Conservation (phyloP, 2,888 invertebrate genomes). For the Ormyrus nitidulus region DNA sequence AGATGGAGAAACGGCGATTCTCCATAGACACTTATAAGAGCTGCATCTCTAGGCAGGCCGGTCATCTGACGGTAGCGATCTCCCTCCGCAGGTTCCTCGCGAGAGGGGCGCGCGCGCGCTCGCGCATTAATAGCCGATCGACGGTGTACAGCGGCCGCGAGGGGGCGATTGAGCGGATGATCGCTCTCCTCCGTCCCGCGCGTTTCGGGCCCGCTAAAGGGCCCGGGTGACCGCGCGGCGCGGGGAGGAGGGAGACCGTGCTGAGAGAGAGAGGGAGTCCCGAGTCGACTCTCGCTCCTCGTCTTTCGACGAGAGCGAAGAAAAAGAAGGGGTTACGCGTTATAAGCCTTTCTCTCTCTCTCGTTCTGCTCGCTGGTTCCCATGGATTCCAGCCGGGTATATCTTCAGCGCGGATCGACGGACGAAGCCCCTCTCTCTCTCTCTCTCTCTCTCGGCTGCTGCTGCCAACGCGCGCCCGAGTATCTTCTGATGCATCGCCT, state of each 20-base stretch:
- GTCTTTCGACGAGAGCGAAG: constrained; percentile 42
- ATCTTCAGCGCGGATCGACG: constrained; percentile 74
- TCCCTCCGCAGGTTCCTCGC: constrained; percentile 25
- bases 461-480: constrained; percentile 74
- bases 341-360: constrained; percentile 56
- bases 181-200: constrained; percentile 34
- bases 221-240: constrained; percentile 48
- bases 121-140: constrained; percentile 47
- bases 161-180: constrained; percentile 52
- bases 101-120: not conserved
- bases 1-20: constrained; percentile 28
- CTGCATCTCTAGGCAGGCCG: constrained; percentile 21
- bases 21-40: constrained; percentile 30
- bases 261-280: constrained; percentile 24
- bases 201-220: constrained; percentile 33
- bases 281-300: constrained; percentile 43
- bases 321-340: constrained; percentile 67
- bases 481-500: constrained; percentile 76
- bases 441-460: constrained; percentile 39
- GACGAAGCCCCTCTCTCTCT: constrained; percentile 58
- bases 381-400: constrained; percentile 75
- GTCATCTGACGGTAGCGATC: constrained; percentile 53
- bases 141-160: constrained; percentile 1
- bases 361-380: constrained; percentile 66
- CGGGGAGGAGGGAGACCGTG: constrained; percentile 13